Base-by-base conservation (phyloP, 2,113 vertebrate species). In the Brachyhypopomus occidentalis region DNA sequence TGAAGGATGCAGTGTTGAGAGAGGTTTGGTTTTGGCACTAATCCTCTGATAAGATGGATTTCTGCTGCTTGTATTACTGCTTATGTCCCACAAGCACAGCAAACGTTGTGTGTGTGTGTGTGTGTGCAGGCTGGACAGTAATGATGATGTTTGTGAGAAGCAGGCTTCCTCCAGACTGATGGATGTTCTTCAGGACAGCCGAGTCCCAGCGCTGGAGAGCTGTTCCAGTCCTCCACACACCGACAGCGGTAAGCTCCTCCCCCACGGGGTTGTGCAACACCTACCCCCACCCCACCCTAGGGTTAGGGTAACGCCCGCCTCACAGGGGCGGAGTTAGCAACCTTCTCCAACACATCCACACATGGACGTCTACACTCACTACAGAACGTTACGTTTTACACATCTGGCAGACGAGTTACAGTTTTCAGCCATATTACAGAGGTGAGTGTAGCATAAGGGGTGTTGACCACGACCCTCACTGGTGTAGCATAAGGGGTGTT, bases 171-270 rank as follows among this genome's bases (percentile, higher is more conserved):
- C 67, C 72, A 80, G 66, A 81, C 66, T 86, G 80, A 88, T 88
- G 87, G 87, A 88, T 77, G 84, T 84, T 78, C 74, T 86, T 70
- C 84, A 84, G 81, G 81, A 86, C 55, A 67, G 78, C 23, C 78
- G 55, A 55, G 83, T 81, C 55, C 27, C 86, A 81, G 83, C 69
- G 72, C 78, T 66, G 36, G 86, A 78, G 59, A 72, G 14, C 38
- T 78, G 79, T 78, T 75, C 84, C 78, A 80, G 81, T 77, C 81
- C 81, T 60, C 64, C 81, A 45, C 55, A 83, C 62, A 5, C 66
- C 17, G 77, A 79, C 56, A 78, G 81, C 73, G 83, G 86, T 85
- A 83, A 45, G 27, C 3, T 1, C 67, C 4, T 3, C 16, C 45
- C 45, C 45, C 45, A 14, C 45, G 5, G 41, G 41, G 9, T 45